Evolutionary conservation across 2,888 invertebrate species (phyloP).

Genomic region (Chirona hameri): DNA sequence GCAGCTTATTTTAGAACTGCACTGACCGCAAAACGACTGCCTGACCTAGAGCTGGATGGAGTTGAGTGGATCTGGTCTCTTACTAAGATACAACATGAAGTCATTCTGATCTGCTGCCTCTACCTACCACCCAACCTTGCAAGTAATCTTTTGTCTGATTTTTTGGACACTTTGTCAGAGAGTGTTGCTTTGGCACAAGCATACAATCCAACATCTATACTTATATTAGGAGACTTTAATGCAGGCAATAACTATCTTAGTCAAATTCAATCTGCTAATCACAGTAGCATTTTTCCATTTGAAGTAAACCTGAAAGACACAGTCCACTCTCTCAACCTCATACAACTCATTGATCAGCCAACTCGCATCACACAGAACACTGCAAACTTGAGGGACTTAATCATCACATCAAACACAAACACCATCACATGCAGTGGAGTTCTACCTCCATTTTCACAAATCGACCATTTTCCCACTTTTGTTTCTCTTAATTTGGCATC

Average conservation of each 20-base stretch:
- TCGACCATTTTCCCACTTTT: not conserved
- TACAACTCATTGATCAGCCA: not conserved
- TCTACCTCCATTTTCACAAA: not conserved
- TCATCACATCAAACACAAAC: not conserved
- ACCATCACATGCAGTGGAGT: not conserved
- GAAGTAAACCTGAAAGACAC: not conserved
- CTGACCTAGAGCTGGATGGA: no score
- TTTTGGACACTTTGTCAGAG: not conserved
- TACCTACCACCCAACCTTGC: no score
- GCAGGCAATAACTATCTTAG: not conserved
- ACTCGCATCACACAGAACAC: not conserved
- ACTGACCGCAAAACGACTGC: no score
- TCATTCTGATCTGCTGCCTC: no score
- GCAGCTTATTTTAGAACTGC: no score
- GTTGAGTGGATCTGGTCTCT: no score
- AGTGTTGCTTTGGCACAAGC: not conserved
- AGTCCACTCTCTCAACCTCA: not conserved
- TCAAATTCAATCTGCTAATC: not conserved
- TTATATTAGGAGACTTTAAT: no score
- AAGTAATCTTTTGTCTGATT: not conserved
- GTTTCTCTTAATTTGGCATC: not conserved
- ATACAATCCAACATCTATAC: not conserved
- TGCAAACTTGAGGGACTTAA: not conserved
- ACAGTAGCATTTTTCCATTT: not conserved
- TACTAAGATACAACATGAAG: no score